Base-by-base conservation (phyloP, 2,797 vertebrate genomes). In the Melanotaenia pygmaea region DNA sequence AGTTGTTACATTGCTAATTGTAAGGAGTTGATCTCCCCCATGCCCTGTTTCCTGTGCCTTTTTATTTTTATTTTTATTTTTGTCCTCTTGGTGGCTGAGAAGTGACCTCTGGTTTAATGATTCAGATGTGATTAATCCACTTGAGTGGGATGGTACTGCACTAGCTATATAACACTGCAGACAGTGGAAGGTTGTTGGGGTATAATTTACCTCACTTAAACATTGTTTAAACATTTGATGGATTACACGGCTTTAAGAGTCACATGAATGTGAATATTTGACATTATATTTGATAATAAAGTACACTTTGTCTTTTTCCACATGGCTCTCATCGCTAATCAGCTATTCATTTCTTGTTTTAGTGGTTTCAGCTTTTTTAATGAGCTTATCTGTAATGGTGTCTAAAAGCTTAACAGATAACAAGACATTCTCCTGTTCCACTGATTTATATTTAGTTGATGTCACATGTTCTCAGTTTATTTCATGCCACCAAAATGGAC, bases 61-160 rank as follows among this genome's bases (percentile, higher is more conserved):
- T 70, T 12, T 40, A 10, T 79, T 56, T 54, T 12, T 40, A 10
- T 79, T 56, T 54, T 64, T 80, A 14, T 59, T 63, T 71, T 76
- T 22, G 62, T 62, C 45, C 24, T 56, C 45, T 70, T 72, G 60
- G 78, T 74, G 80, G 72, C 82, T 83, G 76, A 84, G 80, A 85
- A 86, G 76, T 93, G 90, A 93, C 92, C 92, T 88, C 89, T 85
- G 81, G 75, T 74, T 89, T 92, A 88, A 92, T 91, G 90, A 93
- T 91, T 94, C 84, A 86, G 74, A 86, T 80, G 80, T 86, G 87
- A 94, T 91, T 92, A 91, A 91, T 93, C 77, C 81, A 86, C 78
- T 86, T 38, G 86, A 88, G 88, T 89, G 79, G 75, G 81, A 75
- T 53, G 16, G 77, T 68, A 56, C 63, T 16, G 56, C 75, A 56